phyloP scores from a whole-genome alignment of 2,888 invertebrate genomes.

The Eurois occulta region DNA sequence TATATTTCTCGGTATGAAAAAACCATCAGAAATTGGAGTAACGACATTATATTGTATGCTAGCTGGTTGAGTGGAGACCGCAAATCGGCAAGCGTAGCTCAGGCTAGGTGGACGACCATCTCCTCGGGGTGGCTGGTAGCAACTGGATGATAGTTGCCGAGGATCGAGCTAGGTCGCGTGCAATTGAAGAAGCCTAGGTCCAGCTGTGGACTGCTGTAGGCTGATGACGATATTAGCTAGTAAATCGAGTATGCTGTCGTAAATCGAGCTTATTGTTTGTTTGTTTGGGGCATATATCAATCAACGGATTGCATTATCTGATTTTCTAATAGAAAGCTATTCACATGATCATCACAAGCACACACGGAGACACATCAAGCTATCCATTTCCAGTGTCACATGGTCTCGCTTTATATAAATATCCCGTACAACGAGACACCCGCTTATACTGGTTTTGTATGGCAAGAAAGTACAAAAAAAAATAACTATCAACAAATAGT shows the following conservation, averaged over 20 bases:
- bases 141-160: background rate
- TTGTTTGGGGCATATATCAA: too few species aligned
- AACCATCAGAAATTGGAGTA: background rate
- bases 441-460: too few species aligned
- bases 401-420: too few species aligned
- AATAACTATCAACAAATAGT: background rate
- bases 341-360: background rate
- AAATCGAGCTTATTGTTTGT: background rate
- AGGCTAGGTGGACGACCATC: background rate
- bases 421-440: too few species aligned
- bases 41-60: background rate
- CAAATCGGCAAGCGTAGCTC: background rate
- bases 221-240: too few species aligned
- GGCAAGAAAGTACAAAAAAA: background rate
- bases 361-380: too few species aligned
- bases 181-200: too few species aligned
- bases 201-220: too few species aligned
- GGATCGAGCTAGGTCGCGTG: too few species aligned
- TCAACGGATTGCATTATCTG: background rate
- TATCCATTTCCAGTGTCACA: too few species aligned
- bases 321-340: background rate
- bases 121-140: background rate
- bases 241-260: too few species aligned
- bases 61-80: background rate
- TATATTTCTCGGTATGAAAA: background rate